These are phyloP conservation scores for Momotus momota DNA, from an alignment of 2,797 vertebrate species.

Conservation along the genomic window DNA sequence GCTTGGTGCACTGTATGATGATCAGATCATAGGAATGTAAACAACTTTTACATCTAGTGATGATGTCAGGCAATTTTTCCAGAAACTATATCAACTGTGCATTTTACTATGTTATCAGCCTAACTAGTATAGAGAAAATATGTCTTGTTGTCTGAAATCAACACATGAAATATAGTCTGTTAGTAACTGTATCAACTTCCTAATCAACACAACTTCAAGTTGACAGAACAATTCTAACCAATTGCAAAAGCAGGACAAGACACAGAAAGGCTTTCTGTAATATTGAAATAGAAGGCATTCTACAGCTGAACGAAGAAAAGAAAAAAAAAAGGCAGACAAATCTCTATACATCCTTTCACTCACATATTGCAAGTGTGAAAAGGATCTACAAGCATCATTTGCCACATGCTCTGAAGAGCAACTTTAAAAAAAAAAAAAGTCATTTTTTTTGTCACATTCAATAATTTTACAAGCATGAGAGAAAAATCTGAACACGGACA, in stretches of 20 bases:
- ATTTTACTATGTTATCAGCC: not conserved
- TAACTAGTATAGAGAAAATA: not conserved
- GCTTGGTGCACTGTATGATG: not conserved
- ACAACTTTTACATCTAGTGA: not conserved
- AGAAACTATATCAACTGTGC: not conserved
- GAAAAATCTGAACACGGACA: slow-evolving; percentile 50
- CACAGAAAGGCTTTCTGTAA: not conserved
- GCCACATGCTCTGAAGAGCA: slow-evolving; percentile 19
- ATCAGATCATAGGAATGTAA: not conserved
- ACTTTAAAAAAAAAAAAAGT: not conserved
- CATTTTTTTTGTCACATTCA: slow-evolving; percentile 26
- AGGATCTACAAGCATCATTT: slow-evolving; percentile 19
- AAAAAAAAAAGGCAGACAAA: not conserved
- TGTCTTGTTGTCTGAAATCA: not conserved
- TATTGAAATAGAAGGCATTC: not conserved
- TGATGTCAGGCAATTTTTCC: not conserved
- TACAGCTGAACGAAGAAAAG: not conserved
- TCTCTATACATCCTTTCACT: not conserved
- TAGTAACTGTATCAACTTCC: not conserved
- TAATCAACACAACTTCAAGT: not conserved
- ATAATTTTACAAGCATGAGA: slow-evolving; percentile 23
- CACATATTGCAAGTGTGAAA: slow-evolving; percentile 13
- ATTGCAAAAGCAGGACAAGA: not conserved
- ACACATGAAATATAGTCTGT: not conserved
- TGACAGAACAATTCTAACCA: slow-evolving; percentile 11